phyloP scores from a whole-genome alignment of 2,797 vertebrate species.

The Sebastes trivittatus region DNA sequence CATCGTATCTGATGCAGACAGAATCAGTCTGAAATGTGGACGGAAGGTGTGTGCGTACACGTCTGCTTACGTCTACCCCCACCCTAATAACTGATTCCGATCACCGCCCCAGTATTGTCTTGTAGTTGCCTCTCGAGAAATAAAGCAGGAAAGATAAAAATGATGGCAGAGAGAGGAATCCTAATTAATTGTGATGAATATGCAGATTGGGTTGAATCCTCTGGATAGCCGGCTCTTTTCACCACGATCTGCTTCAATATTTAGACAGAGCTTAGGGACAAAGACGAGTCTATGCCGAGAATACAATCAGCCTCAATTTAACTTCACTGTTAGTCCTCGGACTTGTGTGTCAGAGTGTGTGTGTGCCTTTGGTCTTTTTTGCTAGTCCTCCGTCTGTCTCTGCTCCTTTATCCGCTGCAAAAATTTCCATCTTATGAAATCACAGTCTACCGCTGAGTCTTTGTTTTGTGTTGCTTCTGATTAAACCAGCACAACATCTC shows the following conservation, averaged over 20 bases:
- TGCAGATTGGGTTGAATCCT: constrained; percentile 82
- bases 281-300: constrained; percentile 66
- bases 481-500: constrained; percentile 14
- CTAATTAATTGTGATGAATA: constrained; percentile 84
- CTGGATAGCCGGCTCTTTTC: constrained; percentile 76
- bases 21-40: constrained; percentile 43
- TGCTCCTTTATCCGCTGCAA: constrained; percentile 15
- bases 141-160: constrained; percentile 75
- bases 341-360: constrained; percentile 15
- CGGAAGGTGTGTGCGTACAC: constrained; percentile 1
- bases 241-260: constrained; percentile 76
- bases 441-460: background rate
- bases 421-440: constrained; percentile 19
- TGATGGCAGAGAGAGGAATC: constrained; percentile 72
- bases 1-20: constrained; percentile 80
- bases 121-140: constrained; percentile 77
- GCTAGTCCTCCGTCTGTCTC: constrained; percentile 29
- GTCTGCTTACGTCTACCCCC: background rate
- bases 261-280: constrained; percentile 78
- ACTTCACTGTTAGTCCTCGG: constrained; percentile 48
- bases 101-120: constrained; percentile 76
- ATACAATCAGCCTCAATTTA: constrained; percentile 75
- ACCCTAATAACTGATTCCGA: constrained; percentile 75
- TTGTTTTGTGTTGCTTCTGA: constrained; percentile 2
- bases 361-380: constrained; percentile 27